Conservation (phyloP, 2,113 vertebrate genomes). For the Sebastes fasciatus region DNA sequence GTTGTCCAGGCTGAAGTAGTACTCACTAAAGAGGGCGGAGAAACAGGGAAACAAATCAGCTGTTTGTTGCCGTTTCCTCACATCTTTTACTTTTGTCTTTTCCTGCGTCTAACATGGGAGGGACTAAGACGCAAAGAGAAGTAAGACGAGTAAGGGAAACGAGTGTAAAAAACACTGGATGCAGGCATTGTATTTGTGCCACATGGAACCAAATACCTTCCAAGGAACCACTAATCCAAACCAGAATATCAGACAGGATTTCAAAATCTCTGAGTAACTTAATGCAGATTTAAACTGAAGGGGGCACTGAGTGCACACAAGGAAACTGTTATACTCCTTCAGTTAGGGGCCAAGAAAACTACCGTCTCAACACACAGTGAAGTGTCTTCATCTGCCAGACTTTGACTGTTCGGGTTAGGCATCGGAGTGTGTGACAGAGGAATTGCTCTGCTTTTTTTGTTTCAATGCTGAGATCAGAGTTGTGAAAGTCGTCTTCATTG, state of each 20-base stretch:
- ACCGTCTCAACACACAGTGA: background rate
- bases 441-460: background rate
- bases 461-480: conserved; percentile 71
- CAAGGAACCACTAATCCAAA: background rate
- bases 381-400: background rate
- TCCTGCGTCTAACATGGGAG: too few relatives aligned
- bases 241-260: background rate
- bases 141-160: background rate
- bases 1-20: conserved; percentile 98
- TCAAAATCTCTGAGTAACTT: background rate
- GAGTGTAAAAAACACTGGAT: background rate
- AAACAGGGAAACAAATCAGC: background rate
- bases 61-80: background rate
- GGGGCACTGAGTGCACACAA: conserved; percentile 4
- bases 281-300: background rate
- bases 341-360: conserved; percentile 5
- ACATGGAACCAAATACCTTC: background rate
- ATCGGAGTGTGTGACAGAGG: too few relatives aligned
- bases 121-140: background rate
- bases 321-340: background rate
- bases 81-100: background rate
- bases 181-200: background rate
- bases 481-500: conserved; percentile 53
- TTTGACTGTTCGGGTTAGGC: background rate
- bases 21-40: conserved; percentile 85